Conservation (phyloP, 2,797 vertebrate genomes). For the Manis crassicaudata region DNA sequence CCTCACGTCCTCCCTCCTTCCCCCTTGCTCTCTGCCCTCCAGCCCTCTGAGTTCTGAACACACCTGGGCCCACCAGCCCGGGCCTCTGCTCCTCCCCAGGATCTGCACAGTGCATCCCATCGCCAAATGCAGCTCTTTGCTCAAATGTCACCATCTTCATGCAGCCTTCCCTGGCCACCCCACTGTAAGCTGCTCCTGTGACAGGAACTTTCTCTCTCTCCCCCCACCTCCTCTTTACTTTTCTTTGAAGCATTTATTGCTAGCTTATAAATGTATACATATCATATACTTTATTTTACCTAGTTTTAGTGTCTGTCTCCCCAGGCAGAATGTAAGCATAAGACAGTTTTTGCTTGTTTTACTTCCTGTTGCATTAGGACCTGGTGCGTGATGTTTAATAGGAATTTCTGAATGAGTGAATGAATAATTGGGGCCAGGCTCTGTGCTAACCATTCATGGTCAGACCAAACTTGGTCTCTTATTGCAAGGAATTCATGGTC, state of each 20-base stretch:
- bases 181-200: background rate
- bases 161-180: background rate
- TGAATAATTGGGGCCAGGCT: background rate
- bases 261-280: background rate
- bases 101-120: background rate
- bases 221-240: background rate
- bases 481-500: background rate
- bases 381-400: background rate
- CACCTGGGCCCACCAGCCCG: no score
- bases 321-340: background rate
- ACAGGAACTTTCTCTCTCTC: background rate
- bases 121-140: background rate
- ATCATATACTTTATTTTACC: background rate
- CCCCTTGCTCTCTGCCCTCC: background rate
- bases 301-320: background rate
- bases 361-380: background rate
- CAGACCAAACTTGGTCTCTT: background rate
- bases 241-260: background rate
- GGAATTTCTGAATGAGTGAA: background rate
- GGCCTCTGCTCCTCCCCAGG: background rate
- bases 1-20: background rate
- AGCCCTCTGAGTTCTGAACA: background rate
- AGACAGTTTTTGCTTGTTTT: background rate
- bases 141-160: background rate
- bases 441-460: constrained; percentile 7